Evolutionary conservation across 2,113 vertebrate species (phyloP).

Genomic region (Spea multiplicata): DNA sequence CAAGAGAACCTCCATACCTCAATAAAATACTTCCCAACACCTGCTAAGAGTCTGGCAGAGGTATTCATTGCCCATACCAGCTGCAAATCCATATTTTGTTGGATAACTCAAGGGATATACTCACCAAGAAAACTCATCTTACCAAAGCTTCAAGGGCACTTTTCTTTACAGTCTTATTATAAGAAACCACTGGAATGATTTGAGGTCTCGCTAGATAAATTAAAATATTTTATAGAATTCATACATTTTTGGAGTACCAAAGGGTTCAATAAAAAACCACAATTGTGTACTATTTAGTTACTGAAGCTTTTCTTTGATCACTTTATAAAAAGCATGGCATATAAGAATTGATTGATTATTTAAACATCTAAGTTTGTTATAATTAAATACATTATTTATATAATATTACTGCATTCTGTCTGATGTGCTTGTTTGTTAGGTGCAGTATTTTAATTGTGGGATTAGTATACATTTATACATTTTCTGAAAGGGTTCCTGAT

Average conservation of each 20-base stretch:
- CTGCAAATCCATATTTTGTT: constrained; percentile 40
- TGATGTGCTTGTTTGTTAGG: no score
- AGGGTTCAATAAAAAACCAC: background rate
- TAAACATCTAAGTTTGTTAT: no score
- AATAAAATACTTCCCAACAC: constrained; percentile 37
- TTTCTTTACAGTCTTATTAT: background rate
- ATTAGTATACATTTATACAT: no score
- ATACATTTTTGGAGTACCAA: background rate
- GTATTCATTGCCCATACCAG: constrained; percentile 15
- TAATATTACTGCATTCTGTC: no score
- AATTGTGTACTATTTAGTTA: no score
- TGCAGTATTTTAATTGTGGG: no score
- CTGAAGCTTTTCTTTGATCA: no score
- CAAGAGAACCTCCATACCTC: constrained; percentile 31
- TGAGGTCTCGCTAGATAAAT: background rate
- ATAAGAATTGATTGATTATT: no score
- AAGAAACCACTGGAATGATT: background rate
- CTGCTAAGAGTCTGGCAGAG: constrained; percentile 35
- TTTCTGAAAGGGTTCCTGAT: no score
- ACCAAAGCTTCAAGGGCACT: constrained; percentile 34
- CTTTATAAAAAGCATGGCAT: no score
- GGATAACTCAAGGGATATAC: constrained; percentile 29
- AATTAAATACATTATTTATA: no score
- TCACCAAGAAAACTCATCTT: constrained; percentile 32
- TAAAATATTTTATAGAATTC: background rate